phyloP scores from a whole-genome alignment of 2,888 invertebrate genomes.

The Steinernema carpocapsae region DNA sequence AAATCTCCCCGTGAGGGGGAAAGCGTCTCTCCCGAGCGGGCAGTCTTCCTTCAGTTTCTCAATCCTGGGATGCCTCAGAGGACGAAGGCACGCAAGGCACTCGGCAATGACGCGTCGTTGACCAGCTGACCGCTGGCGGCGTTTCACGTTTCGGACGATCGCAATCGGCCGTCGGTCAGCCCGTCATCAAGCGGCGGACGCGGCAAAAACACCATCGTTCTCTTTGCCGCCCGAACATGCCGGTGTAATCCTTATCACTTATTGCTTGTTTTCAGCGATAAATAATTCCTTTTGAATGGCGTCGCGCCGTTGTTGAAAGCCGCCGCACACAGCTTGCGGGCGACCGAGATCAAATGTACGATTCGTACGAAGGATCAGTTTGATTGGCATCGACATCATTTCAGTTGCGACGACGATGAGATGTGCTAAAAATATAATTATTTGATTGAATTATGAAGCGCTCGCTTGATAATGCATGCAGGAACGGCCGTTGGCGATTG shows the following conservation, averaged over 20 bases:
- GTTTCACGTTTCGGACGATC: slow-evolving; percentile 26
- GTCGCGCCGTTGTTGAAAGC: slow-evolving; percentile 15
- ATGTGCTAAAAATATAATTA: slow-evolving; percentile 28
- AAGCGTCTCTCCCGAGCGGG: not conserved
- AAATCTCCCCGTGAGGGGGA: too few species aligned
- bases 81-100: not conserved
- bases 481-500: too few species aligned
- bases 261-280: slow-evolving; percentile 31
- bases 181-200: not conserved
- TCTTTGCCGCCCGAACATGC: not conserved
- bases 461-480: too few species aligned
- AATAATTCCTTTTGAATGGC: slow-evolving; percentile 31
- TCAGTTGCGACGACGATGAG: not conserved
- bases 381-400: slow-evolving; percentile 5
- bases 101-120: not conserved
- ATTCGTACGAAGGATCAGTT: slow-evolving; percentile 19
- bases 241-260: slow-evolving; percentile 28
- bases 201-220: slow-evolving; percentile 29
- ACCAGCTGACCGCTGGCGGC: slow-evolving; percentile 26
- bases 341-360: slow-evolving; percentile 9
- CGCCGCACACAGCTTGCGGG: too few species aligned
- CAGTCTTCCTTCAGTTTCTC: not conserved
- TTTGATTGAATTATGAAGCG: slow-evolving; percentile 9
- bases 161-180: slow-evolving; percentile 15
- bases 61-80: slow-evolving; percentile 1